Evolutionary conservation across 1,140 invertebrate species (phyloP).

Genomic region (Adoxophyes honmai): DNA sequence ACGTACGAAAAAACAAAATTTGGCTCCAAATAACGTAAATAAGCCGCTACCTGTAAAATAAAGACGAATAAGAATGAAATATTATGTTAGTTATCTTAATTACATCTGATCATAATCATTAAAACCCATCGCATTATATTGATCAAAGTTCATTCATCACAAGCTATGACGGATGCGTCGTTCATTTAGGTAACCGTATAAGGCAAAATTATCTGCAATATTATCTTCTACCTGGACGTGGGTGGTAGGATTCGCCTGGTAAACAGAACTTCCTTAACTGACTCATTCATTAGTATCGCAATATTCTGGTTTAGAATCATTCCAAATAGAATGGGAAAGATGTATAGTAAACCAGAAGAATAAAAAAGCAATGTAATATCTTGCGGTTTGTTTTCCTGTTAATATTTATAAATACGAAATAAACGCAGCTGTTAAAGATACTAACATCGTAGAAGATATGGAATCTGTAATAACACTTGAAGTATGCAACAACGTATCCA

Average conservation of each 20-base stretch:
- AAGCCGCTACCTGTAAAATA: no score
- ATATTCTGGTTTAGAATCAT: background rate
- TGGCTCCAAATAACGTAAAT: no score
- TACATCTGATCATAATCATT: background rate
- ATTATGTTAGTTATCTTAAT: background rate
- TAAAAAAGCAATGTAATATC: no score
- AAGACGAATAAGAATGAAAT: no score
- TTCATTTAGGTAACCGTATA: background rate
- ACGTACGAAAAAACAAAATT: no score
- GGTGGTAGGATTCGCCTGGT: background rate
- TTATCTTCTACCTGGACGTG: background rate
- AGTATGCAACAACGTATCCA: no score
- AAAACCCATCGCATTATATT: background rate
- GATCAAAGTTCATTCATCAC: background rate
- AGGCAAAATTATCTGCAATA: conserved; percentile 4
- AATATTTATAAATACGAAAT: no score
- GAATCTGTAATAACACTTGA: no score
- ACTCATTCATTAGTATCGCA: background rate
- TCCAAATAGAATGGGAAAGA: background rate
- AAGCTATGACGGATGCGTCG: background rate
- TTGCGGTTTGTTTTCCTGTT: no score
- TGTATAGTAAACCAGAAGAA: no score
- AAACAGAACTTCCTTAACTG: background rate
- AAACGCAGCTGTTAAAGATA: no score
- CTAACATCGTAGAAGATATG: no score